phyloP scores from a whole-genome alignment of 2,113 vertebrate genomes.

The Chloropsis hardwickii region DNA sequence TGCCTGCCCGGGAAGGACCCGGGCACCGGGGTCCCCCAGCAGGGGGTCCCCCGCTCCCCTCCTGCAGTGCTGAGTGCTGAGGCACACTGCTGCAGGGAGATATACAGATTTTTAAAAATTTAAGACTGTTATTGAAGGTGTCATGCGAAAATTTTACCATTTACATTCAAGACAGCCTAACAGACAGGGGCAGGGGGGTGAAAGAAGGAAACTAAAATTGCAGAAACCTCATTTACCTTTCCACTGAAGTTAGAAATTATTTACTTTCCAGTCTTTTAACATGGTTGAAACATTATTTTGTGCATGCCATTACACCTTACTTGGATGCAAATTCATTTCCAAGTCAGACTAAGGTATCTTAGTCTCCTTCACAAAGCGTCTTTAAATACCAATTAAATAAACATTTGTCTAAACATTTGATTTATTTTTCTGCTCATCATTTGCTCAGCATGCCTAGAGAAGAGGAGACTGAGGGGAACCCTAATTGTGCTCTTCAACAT shows the following conservation, averaged over 20 bases:
- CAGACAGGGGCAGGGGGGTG: not conserved
- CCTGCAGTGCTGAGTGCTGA: too few relatives aligned
- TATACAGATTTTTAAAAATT: not conserved
- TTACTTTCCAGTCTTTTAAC: not conserved
- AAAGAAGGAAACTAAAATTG: not conserved
- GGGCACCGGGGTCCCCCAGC: too few relatives aligned
- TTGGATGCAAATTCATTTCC: not conserved
- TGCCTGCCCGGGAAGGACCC: too few relatives aligned
- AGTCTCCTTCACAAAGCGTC: not conserved
- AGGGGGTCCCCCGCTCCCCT: too few relatives aligned
- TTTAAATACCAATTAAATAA: not conserved
- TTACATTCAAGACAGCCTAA: not conserved
- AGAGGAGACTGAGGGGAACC: not conserved
- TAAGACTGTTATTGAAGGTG: not conserved
- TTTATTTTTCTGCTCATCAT: not conserved
- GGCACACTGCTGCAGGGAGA: too few relatives aligned
- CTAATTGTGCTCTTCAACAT: not conserved
- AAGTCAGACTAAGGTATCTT: not conserved
- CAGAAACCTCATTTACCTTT: not conserved
- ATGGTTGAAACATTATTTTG: not conserved
- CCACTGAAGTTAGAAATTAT: not conserved
- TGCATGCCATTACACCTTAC: not conserved
- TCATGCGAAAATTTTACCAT: not conserved
- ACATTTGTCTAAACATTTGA: not conserved
- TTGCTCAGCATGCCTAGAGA: not conserved